A percentile compares a stretch with the other conserved stretches of the same genome.
These are phyloP conservation scores for Pagrus major DNA, from an alignment of 2,113 vertebrate genomes.

Conservation along the genomic window DNA sequence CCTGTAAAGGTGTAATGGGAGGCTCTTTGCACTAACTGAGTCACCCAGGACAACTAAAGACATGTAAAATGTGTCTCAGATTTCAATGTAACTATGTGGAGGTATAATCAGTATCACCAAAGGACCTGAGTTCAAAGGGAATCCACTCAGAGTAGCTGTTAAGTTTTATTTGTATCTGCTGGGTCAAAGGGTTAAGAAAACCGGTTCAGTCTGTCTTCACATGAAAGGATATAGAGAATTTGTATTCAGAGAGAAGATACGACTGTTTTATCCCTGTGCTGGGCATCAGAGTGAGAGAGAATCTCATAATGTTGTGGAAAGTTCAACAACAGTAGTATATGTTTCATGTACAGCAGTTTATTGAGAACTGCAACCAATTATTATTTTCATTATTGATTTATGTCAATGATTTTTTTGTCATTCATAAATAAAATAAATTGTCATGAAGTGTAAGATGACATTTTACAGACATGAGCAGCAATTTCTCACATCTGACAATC, in stretches of 20 bases:
- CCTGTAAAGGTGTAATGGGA: neutral
- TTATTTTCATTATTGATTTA: neutral
- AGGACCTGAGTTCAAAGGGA: conserved; percentile 57
- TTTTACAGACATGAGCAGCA: too few relatives aligned
- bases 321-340: neutral
- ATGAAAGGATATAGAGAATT: conserved; percentile 58
- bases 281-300: neutral
- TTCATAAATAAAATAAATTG: neutral
- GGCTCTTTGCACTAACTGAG: neutral
- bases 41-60: neutral
- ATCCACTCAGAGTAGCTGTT: conserved; percentile 40
- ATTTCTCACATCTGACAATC: too few relatives aligned
- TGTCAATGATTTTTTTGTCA: neutral
- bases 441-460: neutral
- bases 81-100: neutral
- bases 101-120: conserved; percentile 1
- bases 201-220: conserved; percentile 33
- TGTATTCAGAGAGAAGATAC: conserved; percentile 54
- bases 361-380: too few relatives aligned
- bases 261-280: conserved; percentile 33
- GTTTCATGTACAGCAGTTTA: neutral
- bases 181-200: conserved; percentile 53
- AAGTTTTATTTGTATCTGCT: conserved; percentile 50
- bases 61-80: neutral
- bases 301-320: conserved; percentile 14